Base-by-base conservation (phyloP, 1,140 invertebrate species). In the Fopius arisanus region DNA sequence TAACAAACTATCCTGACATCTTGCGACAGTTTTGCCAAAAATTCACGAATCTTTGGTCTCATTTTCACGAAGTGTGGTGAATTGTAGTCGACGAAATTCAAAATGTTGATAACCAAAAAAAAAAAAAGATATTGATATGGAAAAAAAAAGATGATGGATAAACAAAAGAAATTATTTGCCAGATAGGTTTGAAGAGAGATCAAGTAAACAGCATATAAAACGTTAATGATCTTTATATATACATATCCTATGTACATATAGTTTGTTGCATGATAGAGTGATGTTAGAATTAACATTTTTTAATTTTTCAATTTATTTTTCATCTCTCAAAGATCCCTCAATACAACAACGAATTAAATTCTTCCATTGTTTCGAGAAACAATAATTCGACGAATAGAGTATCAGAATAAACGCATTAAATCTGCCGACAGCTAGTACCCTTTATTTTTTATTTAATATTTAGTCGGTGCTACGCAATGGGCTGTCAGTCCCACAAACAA, bases 1-100 rank as follows among this genome's bases (percentile, higher is more conserved):
- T 81, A 88, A 88, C 87, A 88, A 87, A 88, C 86, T 86, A 77
- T 77, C 23, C 73, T 84, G 86, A 82, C 7, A 80, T 77, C 86
- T 78, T 59, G 72, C 75, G 86, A 79, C 74, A 72, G 78, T 73
- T 71, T 65, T 19, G 0, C 62, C 3, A 29, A 31, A 65, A 14
- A 59, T 59, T 59, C 54, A 59, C 54, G 14, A 26, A 28, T 26
- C 54, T 59, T 59, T 28, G 23, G 54, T 7, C 54, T 59, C 54
- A 59, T 59, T 59, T 10, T 59, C 54, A 59, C 5, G 1, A 14
- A 7, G 2, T 59, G 19, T 23, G 23, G 14, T 12, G 54, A 59
- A 26, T 19, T 26, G 10, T 28, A 2, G 54, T 23, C 26, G 19
- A 28, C 1, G 54, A 59, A 59, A 59, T 26, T 23, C 3, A 59